These are phyloP conservation scores for Endotricha flammealis DNA, from an alignment of 2,888 invertebrate genomes.

Conservation along the genomic window DNA sequence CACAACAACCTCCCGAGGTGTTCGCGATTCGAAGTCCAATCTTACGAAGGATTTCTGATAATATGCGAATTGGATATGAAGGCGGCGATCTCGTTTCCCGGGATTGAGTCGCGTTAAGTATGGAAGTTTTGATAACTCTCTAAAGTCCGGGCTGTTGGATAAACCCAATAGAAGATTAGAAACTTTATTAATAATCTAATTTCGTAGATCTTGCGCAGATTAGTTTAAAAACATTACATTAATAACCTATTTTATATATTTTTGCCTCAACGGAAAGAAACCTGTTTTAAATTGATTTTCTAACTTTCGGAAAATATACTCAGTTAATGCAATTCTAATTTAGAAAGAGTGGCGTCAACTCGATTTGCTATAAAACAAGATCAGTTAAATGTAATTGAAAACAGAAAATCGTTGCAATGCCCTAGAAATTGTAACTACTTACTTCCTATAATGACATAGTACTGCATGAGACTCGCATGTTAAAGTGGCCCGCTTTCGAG, in stretches of 20 bases:
- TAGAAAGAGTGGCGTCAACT: too few relatives aligned
- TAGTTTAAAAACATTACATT: too few relatives aligned
- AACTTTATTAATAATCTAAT: conserved; percentile 53
- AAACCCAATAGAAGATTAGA: conserved; percentile 40
- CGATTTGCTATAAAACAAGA: too few relatives aligned
- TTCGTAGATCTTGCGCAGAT: conserved; percentile 39
- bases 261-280: too few relatives aligned
- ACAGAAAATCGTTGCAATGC: conserved; percentile 16
- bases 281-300: too few relatives aligned
- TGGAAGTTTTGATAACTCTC: conserved; percentile 57
- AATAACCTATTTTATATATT: too few relatives aligned
- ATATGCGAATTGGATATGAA: conserved; percentile 51
- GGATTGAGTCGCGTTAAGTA: conserved; percentile 42
- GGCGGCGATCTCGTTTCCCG: conserved; percentile 30
- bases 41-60: conserved; percentile 55
- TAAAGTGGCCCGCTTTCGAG: conserved; percentile 59
- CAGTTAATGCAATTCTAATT: too few relatives aligned
- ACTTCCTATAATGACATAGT: too few relatives aligned
- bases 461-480: conserved; percentile 55
- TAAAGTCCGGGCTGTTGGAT: conserved; percentile 39
- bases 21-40: conserved; percentile 42
- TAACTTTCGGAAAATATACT: too few relatives aligned
- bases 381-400: conserved; percentile 27
- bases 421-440: conserved; percentile 1
- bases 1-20: conserved; percentile 40